Conservation (phyloP, 2,888 invertebrate species). For the Cistogaster globosa region DNA sequence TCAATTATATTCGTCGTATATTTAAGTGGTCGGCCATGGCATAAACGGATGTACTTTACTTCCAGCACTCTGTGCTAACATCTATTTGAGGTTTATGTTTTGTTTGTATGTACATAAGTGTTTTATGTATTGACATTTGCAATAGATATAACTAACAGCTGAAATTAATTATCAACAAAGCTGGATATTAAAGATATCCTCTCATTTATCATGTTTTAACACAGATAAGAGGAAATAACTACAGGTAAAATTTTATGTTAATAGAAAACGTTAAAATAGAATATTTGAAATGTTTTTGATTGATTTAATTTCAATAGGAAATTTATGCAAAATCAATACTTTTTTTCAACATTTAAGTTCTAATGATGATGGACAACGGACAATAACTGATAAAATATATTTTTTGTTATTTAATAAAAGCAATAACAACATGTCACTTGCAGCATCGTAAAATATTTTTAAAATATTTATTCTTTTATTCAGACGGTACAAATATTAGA, state of each 20-base stretch:
- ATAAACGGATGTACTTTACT: slow-evolving; percentile 7
- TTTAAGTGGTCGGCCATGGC: slow-evolving; percentile 37
- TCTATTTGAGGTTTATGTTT: neutral
- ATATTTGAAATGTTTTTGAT: too few species aligned
- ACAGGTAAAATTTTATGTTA: neutral
- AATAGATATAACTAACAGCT: slow-evolving; percentile 12
- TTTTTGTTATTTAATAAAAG: slow-evolving; percentile 13
- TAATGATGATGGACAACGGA: slow-evolving; percentile 20
- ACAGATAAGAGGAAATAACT: neutral
- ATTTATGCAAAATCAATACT: too few species aligned
- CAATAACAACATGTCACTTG: slow-evolving; percentile 7
- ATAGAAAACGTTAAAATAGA: too few species aligned
- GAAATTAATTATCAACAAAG: slow-evolving; percentile 53
- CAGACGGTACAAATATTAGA: too few species aligned
- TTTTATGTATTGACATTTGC: neutral
- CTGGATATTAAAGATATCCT: slow-evolving; percentile 60
- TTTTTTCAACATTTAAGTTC: slow-evolving; percentile 1
- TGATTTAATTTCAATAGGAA: too few species aligned
- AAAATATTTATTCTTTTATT: neutral
- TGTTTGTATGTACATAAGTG: neutral
- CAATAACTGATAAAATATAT: neutral
- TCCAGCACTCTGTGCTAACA: neutral
- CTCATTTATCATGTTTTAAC: slow-evolving; percentile 26
- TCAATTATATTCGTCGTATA: slow-evolving; percentile 38
- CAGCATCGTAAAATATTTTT: neutral